Percentiles rank a stretch among this genome's conserved stretches.
phyloP scores from a whole-genome alignment of 30 jellyfish, hydroid and myxozoan genomes.

The Euphysa ruthae region DNA sequence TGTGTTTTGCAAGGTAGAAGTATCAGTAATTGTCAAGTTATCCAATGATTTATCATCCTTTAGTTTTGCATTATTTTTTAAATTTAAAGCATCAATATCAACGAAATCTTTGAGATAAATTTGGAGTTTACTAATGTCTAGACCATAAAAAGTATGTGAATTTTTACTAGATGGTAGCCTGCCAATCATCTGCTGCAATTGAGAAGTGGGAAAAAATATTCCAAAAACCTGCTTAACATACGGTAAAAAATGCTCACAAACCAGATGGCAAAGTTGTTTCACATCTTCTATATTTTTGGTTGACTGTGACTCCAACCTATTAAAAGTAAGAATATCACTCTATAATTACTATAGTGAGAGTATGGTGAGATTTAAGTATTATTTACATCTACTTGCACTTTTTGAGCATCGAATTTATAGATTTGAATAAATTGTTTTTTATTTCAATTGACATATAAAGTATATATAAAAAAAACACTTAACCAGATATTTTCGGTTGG shows the following conservation, averaged over 20 bases:
- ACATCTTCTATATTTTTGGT: background rate
- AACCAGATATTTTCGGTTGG: too few relatives aligned
- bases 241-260: conserved; percentile 4
- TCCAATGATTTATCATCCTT: too few relatives aligned
- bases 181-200: conserved; percentile 16
- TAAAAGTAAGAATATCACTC: too few relatives aligned
- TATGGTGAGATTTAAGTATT: too few relatives aligned
- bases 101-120: background rate
- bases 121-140: background rate
- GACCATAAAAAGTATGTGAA: background rate
- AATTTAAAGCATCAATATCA: background rate
- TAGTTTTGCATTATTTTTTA: too few relatives aligned
- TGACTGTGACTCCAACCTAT: conserved; percentile 29
- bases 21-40: too few relatives aligned
- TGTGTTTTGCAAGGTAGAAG: too few relatives aligned
- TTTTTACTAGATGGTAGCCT: conserved; percentile 1
- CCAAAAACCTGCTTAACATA: conserved; percentile 14
- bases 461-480: too few relatives aligned
- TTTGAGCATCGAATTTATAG: too few relatives aligned
- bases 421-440: too few relatives aligned
- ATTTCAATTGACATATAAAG: too few relatives aligned
- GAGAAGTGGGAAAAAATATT: background rate
- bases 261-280: conserved; percentile 5
- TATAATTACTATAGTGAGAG: background rate
- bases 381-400: too few relatives aligned